Percentiles rank a stretch among this genome's conserved stretches.
These are phyloP conservation scores for Cyclopterus lumpus DNA, from an alignment of 2,797 vertebrate species.

Conservation along the genomic window DNA sequence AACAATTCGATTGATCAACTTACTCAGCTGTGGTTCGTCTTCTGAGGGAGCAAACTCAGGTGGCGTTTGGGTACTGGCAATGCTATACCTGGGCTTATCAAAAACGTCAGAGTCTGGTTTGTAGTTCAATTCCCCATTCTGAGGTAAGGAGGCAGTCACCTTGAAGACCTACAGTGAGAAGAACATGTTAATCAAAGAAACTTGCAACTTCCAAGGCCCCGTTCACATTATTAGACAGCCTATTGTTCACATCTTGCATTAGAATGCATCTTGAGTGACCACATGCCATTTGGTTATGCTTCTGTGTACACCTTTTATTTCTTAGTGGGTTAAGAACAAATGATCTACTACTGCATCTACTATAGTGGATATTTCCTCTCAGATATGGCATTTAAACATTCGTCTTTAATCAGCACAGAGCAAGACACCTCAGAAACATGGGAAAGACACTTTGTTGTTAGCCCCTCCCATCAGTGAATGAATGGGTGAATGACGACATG, in stretches of 20 bases:
- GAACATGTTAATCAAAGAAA: not conserved
- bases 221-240: not conserved
- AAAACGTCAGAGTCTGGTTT: constrained; percentile 83
- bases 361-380: not conserved
- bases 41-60: constrained; percentile 89
- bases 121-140: constrained; percentile 85
- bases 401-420: too few relatives aligned
- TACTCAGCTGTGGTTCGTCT: constrained; percentile 86
- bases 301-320: not conserved
- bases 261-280: not conserved
- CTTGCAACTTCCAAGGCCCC: not conserved
- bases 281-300: not conserved
- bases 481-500: too few relatives aligned
- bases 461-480: too few relatives aligned
- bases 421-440: too few relatives aligned
- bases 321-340: not conserved
- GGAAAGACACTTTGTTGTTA: too few relatives aligned
- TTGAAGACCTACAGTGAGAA: constrained; percentile 87
- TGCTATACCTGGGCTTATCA: constrained; percentile 82
- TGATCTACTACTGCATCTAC: not conserved
- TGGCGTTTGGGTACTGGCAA: constrained; percentile 93
- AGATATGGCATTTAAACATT: not conserved
- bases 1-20: not conserved
- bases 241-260: not conserved
- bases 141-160: constrained; percentile 84